A percentile compares a stretch with the other conserved stretches of the same genome.
Conservation (phyloP, 2,888 invertebrate genomes). For the Xanthorhoe designata region DNA sequence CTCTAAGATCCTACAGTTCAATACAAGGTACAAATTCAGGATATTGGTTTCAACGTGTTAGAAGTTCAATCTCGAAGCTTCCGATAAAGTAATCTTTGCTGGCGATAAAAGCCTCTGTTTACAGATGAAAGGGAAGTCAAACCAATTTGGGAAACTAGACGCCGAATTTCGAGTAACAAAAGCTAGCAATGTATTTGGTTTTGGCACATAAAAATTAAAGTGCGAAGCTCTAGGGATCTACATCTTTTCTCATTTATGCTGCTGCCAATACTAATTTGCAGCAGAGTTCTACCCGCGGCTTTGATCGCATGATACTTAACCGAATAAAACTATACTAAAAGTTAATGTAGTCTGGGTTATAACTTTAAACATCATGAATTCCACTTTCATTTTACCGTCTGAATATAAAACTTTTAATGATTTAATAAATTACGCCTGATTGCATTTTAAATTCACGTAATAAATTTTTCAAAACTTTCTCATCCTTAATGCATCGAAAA, state of each 20-base stretch:
- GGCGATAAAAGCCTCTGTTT: constrained; percentile 60
- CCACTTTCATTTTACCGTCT: neutral
- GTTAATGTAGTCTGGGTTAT: too few species aligned
- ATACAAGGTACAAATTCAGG: constrained; percentile 55
- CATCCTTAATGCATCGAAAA: constrained; percentile 37
- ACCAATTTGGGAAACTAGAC: constrained; percentile 55
- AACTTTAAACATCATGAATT: too few species aligned
- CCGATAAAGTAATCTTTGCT: constrained; percentile 61
- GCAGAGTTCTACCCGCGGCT: constrained; percentile 17
- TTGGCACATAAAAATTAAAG: constrained; percentile 39
- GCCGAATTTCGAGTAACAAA: constrained; percentile 49
- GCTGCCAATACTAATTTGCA: constrained; percentile 15
- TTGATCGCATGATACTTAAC: too few species aligned
- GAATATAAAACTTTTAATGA: neutral
- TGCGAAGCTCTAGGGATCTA: constrained; percentile 14
- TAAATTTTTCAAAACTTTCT: neutral
- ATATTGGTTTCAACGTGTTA: constrained; percentile 66
- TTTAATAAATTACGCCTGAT: neutral
- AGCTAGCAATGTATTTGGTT: constrained; percentile 48
- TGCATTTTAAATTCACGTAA: neutral
- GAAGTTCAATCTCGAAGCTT: constrained; percentile 62
- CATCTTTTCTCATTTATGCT: constrained; percentile 29
- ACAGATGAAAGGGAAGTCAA: constrained; percentile 60
- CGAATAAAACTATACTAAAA: too few species aligned
- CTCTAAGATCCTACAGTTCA: constrained; percentile 47